Evolutionary conservation across 2,888 invertebrate species (phyloP), one percentile per base, ranked within the genome.

Genomic region (Aproaerema taeniolella): DNA sequence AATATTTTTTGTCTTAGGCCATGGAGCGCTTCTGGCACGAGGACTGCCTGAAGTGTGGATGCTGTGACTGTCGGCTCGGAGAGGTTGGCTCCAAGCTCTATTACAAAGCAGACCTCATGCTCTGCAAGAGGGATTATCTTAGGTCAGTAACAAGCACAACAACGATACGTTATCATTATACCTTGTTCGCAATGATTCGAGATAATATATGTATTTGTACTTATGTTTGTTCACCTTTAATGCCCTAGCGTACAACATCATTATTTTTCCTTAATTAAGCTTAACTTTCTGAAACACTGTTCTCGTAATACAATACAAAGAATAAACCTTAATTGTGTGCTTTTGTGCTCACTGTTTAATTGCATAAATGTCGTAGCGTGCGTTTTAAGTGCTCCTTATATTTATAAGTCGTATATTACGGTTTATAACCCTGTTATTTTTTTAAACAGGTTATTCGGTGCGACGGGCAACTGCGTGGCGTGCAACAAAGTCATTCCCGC

Each of bases 21-120:
- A 87, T 96, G 80, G 96, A 96, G 71, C 88, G 95, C 69, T 95
- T 91, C 80, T 97, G 97, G 96, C 97, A 97, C 82, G 96, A 97
- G 60, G 96, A 96, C 80, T 96, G 96, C 64, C 89, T 97, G 49
- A 96, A 96, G 69, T 95, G 95, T 67, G 95, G 95, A 44, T 96
- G 96, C 80, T 97, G 97, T 69, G 95, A 96, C 78, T 96, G 96
- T 74, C 89, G 96, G 37, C 90, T 97, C n/a, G 96, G 96, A 1
- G 96, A 97, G 79, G 95, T 96, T 28, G 96, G 96, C 47, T 95
- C 95, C 39, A 95, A 95, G 49, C 88, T 96, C 36, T 97, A 95
- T 82, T 94, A 95, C 57, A 96, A 95, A 77, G 95, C 95, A 28
- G 95, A 96, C 79, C 91, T 96, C 49, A 93, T 96, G 74, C 90